Evolutionary conservation across 92 coral and sea anemone species (phyloP).

Genomic region (Hydrozoanthus gracilis): DNA sequence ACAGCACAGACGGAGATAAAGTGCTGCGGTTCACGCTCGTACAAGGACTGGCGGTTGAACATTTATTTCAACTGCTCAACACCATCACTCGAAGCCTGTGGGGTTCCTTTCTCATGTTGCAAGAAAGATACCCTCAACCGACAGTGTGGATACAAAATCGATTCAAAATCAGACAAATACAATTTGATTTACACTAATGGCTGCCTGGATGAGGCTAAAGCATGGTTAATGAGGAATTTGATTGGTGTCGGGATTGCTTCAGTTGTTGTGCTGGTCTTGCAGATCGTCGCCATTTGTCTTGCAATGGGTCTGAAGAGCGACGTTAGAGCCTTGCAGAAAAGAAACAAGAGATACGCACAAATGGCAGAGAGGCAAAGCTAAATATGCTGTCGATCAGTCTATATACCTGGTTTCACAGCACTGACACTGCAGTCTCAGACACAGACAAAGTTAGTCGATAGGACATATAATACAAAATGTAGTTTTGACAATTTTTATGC

Average conservation of each 20-base stretch:
- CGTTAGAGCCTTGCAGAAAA: constrained; percentile 43
- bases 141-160: constrained; percentile 83
- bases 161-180: constrained; percentile 1
- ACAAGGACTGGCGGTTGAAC: constrained; percentile 84
- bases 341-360: background rate
- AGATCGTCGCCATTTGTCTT: constrained; percentile 59
- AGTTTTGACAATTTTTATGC: no score
- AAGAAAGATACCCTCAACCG: constrained; percentile 69
- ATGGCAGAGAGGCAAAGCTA: no score
- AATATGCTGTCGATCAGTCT: no score
- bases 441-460: no score
- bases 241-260: constrained; percentile 58
- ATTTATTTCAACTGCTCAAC: constrained; percentile 87
- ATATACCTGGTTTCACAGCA: no score
- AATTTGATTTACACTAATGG: constrained; percentile 69
- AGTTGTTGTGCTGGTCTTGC: constrained; percentile 54
- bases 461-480: no score
- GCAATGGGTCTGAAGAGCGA: constrained; percentile 60
- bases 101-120: constrained; percentile 94
- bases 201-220: constrained; percentile 71
- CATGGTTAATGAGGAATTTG: constrained; percentile 65
- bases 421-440: no score
- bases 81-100: constrained; percentile 66
- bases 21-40: constrained; percentile 84
- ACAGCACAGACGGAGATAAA: constrained; percentile 76